Percentiles rank a stretch among this genome's conserved stretches.
phyloP scores from a whole-genome alignment of 2,888 invertebrate genomes.

The Polyommatus icarus region DNA sequence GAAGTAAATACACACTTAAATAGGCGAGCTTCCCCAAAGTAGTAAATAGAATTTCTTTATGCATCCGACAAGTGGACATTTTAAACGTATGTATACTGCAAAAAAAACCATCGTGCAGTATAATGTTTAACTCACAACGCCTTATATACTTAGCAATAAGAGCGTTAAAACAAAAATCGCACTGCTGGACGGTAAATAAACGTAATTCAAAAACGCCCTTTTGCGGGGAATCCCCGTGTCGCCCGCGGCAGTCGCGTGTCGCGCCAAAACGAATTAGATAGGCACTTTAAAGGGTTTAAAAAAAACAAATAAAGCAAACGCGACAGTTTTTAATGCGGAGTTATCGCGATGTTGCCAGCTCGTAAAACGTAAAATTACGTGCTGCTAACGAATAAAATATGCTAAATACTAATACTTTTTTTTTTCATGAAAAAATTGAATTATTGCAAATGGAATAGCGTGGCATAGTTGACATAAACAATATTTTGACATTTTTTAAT shows the following conservation, averaged over 20 bases:
- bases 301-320: conserved; percentile 32
- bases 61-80: conserved; percentile 62
- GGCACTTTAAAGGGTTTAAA: conserved; percentile 34
- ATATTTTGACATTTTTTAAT: no score
- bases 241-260: conserved; percentile 55
- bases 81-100: conserved; percentile 48
- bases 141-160: not conserved
- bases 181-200: not conserved
- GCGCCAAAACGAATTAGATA: conserved; percentile 48
- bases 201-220: not conserved
- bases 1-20: conserved; percentile 39
- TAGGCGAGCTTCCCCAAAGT: conserved; percentile 41
- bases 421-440: no score
- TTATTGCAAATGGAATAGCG: no score
- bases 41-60: conserved; percentile 63
- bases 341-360: conserved; percentile 7
- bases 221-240: conserved; percentile 50
- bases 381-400: not conserved
- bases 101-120: no score
- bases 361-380: conserved; percentile 1
- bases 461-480: no score
- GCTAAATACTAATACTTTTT: not conserved
- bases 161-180: not conserved
- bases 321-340: not conserved
- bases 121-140: not conserved